Evolutionary conservation across 92 coral and sea anemone species (phyloP).

Genomic region (Metridium senile): DNA sequence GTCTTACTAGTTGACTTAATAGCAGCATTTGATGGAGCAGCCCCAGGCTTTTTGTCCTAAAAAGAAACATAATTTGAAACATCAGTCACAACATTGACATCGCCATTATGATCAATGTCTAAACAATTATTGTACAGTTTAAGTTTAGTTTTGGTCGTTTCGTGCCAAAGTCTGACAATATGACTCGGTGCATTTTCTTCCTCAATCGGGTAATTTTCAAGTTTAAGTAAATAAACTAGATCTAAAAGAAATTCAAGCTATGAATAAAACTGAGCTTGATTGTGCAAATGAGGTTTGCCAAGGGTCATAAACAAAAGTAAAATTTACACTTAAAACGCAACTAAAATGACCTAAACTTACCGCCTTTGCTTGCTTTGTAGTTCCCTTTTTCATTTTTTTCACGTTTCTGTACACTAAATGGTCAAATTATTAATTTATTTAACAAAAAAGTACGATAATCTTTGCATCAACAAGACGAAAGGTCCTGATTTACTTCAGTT

Average conservation of each 20-base stretch:
- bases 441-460: constrained; percentile 9
- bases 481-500: constrained; percentile 10
- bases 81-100: not conserved
- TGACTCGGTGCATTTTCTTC: not conserved
- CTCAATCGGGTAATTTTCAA: not conserved
- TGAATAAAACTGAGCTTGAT: not conserved
- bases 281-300: not conserved
- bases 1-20: constrained; percentile 83
- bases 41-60: constrained; percentile 86
- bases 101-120: not conserved
- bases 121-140: not conserved
- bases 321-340: not conserved
- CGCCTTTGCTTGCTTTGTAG: constrained; percentile 58
- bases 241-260: not conserved
- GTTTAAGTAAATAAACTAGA: not conserved
- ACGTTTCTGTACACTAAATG: not conserved
- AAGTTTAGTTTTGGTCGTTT: not conserved
- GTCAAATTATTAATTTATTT: constrained; percentile 3
- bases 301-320: not conserved
- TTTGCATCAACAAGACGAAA: constrained; percentile 20
- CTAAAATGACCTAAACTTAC: constrained; percentile 43
- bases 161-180: not conserved
- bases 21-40: constrained; percentile 75
- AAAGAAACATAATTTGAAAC: not conserved
- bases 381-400: constrained; percentile 67